Conservation (phyloP, 2,888 invertebrate genomes). For the Cantharis flavilabris region DNA sequence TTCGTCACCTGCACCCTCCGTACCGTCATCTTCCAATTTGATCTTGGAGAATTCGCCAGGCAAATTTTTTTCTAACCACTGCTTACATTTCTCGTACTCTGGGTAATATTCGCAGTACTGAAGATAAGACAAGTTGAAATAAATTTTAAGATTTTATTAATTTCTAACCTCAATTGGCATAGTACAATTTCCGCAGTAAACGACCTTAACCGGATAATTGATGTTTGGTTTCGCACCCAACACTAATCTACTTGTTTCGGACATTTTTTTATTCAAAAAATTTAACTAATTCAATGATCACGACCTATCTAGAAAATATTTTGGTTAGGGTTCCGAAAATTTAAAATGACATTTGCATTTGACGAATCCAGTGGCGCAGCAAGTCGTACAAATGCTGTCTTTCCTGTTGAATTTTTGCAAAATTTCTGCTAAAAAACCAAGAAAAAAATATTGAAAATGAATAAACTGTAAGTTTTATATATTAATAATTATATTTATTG, state of each 20-base stretch:
- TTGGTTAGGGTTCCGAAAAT: background rate
- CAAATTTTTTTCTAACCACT: constrained; percentile 93
- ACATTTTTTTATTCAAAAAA: constrained; percentile 37
- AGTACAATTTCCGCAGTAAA: constrained; percentile 92
- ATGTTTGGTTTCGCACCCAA: constrained; percentile 61
- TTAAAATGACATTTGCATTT: background rate
- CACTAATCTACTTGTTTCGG: constrained; percentile 69
- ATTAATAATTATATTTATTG: too few relatives aligned
- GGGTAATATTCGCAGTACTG: constrained; percentile 98
- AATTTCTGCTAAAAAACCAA: too few relatives aligned
- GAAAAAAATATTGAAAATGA: too few relatives aligned
- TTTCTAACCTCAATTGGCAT: constrained; percentile 84
- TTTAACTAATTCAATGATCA: background rate
- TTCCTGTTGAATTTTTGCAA: too few relatives aligned
- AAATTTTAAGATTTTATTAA: constrained; percentile 6
- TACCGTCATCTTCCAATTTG: constrained; percentile 69
- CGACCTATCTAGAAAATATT: background rate
- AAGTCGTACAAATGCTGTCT: background rate
- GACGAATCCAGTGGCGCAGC: background rate
- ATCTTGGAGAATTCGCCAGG: constrained; percentile 92
- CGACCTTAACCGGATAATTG: constrained; percentile 80
- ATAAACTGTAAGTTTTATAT: too few relatives aligned
- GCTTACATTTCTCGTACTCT: constrained; percentile 95
- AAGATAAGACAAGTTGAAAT: constrained; percentile 34
- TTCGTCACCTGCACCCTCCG: constrained; percentile 75